A percentile compares a stretch with the other conserved stretches of the same genome.
Conservation (phyloP, 2,888 invertebrate genomes). For the Slavum lentiscoides region DNA sequence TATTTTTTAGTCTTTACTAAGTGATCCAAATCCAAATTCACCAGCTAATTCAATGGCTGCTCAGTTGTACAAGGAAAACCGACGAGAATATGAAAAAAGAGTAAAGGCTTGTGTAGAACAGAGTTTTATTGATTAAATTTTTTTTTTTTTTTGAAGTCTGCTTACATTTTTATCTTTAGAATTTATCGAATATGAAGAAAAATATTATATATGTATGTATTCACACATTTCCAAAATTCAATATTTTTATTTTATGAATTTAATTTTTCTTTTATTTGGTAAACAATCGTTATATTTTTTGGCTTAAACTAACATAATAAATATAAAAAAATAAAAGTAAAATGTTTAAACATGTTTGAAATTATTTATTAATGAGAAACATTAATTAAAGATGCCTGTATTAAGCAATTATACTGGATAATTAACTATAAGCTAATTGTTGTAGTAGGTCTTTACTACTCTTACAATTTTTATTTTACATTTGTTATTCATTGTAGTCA, state of each 20-base stretch:
- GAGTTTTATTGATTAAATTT: conserved; percentile 88
- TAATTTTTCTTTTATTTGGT: conserved; percentile 39
- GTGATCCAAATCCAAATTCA: conserved; percentile 99
- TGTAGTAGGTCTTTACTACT: too few relatives aligned
- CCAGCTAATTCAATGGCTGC: conserved; percentile 99
- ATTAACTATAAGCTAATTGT: too few relatives aligned
- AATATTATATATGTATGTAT: conserved; percentile 36
- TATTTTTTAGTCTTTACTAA: conserved; percentile 84
- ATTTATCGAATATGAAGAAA: conserved; percentile 40
- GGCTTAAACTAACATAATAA: conserved; percentile 51
- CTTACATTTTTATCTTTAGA: conserved; percentile 38
- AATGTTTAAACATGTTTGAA: conserved; percentile 34
- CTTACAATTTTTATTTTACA: too few relatives aligned
- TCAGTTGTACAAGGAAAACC: conserved; percentile 98
- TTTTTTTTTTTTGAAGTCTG: background rate
- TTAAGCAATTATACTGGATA: too few relatives aligned
- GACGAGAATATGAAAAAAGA: conserved; percentile 98
- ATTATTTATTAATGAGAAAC: background rate
- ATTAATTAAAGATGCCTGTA: too few relatives aligned
- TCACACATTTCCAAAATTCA: conserved; percentile 43
- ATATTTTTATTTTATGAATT: conserved; percentile 44
- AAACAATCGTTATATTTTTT: conserved; percentile 44
- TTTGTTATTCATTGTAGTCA: too few relatives aligned
- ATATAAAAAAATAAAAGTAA: conserved; percentile 28
- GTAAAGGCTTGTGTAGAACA: conserved; percentile 99